Conservation (phyloP, 2,113 vertebrate genomes). For the Sarotherodon lohbergeri region DNA sequence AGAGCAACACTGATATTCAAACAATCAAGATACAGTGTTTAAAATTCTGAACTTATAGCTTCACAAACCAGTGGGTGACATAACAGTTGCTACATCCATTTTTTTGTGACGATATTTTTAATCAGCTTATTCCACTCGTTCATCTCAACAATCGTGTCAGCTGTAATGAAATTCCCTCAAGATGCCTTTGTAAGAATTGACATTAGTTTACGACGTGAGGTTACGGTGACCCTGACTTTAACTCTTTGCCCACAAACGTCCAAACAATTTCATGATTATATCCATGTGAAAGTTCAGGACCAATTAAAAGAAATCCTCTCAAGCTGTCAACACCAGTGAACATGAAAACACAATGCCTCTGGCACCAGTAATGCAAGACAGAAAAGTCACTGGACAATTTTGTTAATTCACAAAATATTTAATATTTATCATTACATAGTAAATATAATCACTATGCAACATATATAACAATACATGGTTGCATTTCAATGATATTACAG, state of each 20-base stretch:
- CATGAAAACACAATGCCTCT: background rate
- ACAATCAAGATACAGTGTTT: background rate
- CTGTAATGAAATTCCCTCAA: background rate
- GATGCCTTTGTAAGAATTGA: background rate
- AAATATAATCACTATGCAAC: background rate
- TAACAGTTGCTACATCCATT: background rate
- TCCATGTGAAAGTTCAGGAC: background rate
- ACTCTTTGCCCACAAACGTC: accelerated
- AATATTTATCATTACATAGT: background rate
- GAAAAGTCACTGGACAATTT: background rate
- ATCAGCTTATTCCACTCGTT: background rate
- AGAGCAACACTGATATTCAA: background rate
- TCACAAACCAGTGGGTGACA: background rate
- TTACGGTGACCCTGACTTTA: background rate
- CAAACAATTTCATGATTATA: background rate
- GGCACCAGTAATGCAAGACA: background rate
- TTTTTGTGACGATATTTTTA: background rate
- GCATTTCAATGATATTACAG: background rate
- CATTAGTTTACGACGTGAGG: background rate
- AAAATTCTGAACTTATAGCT: background rate
- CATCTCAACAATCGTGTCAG: background rate
- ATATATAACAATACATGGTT: background rate
- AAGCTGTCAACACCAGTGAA: background rate
- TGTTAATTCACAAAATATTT: background rate
- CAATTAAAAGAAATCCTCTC: background rate